Conservation (phyloP, 2,797 vertebrate genomes). For the Esox masquinongy region DNA sequence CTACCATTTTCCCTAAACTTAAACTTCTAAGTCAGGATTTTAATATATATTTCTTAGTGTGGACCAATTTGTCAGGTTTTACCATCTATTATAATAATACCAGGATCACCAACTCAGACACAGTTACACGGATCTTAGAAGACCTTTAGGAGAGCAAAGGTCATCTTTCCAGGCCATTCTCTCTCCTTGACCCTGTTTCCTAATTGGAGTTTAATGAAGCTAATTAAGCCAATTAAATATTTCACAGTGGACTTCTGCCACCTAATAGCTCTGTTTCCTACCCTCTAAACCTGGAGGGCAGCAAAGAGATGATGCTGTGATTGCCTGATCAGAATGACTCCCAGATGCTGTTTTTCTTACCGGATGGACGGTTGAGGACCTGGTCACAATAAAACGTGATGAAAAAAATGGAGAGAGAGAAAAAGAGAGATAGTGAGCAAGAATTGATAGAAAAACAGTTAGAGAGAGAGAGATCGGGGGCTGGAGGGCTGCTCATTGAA, state of each 20-base stretch:
- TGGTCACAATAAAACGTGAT: conserved; percentile 30
- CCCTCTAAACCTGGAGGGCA: conserved; percentile 30
- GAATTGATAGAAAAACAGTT: neutral
- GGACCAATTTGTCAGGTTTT: no score
- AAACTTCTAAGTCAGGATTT: no score
- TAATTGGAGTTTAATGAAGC: conserved; percentile 73
- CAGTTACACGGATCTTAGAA: neutral
- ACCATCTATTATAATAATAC: no score
- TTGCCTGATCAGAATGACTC: conserved; percentile 48
- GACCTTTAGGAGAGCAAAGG: conserved; percentile 59
- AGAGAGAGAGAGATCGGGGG: neutral
- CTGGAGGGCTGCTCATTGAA: neutral
- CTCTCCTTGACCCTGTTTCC: conserved; percentile 50
- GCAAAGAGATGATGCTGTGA: conserved; percentile 24
- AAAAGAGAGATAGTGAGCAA: neutral
- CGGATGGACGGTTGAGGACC: neutral
- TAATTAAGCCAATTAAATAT: conserved; percentile 71
- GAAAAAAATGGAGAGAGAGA: conserved; percentile 16
- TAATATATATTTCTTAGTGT: no score
- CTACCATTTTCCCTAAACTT: no score
- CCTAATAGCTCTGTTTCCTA: conserved; percentile 37
- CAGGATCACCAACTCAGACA: no score
- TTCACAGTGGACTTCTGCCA: conserved; percentile 33
- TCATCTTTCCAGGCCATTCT: conserved; percentile 55
- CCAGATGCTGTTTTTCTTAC: conserved; percentile 44